Evolutionary conservation across 1,140 invertebrate genomes (phyloP).

Genomic region (Solen grandis): DNA sequence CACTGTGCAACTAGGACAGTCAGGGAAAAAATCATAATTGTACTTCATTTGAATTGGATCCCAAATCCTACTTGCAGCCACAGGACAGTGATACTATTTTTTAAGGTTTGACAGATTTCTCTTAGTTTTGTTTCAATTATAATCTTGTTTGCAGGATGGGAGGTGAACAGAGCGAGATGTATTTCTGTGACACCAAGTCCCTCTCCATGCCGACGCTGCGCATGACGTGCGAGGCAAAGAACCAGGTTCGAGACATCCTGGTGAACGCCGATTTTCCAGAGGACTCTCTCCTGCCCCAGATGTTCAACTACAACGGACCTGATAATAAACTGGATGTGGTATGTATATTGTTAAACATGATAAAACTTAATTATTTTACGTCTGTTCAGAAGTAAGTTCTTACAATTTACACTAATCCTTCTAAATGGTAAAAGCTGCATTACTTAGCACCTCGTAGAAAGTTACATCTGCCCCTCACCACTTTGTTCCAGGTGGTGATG

Average conservation of each 20-base stretch:
- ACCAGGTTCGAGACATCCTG: constrained; percentile 92
- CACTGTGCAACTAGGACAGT: no score
- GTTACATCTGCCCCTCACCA: no score
- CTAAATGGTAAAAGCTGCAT: neutral
- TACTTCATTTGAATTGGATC: no score
- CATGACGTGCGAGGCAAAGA: constrained; percentile 95
- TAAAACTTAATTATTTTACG: no score
- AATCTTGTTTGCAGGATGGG: constrained; percentile 77
- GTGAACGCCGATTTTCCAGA: constrained; percentile 94
- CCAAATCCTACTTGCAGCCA: no score
- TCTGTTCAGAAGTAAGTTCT: no score
- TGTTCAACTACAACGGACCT: constrained; percentile 87
- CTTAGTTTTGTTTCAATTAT: no score
- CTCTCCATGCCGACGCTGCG: constrained; percentile 93
- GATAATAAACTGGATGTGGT: constrained; percentile 93
- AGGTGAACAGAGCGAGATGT: constrained; percentile 90
- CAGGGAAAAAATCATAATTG: no score
- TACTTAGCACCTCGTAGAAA: no score
- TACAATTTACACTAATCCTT: no score
- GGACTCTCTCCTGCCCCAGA: constrained; percentile 88
- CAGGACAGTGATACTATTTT: no score
- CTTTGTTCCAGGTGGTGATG: constrained; percentile 85
- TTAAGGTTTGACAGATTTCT: no score
- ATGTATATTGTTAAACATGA: constrained; percentile 44
- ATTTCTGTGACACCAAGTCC: constrained; percentile 95